Evolutionary conservation across 2,888 invertebrate genomes (phyloP), one percentile per base, ranked within the genome.

Genomic region (Alentia gelatinosa): DNA sequence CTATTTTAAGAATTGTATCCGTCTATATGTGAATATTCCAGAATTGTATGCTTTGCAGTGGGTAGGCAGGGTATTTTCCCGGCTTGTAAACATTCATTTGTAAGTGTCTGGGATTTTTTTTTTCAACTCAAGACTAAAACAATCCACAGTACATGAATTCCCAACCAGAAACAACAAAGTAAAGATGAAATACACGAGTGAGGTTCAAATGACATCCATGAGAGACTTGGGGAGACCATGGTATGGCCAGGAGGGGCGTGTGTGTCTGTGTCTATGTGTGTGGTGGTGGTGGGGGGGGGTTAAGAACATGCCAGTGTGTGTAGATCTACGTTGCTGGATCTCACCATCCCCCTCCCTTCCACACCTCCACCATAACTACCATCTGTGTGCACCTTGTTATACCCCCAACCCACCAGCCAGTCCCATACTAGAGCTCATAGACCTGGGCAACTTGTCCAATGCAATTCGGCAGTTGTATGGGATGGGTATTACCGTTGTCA

Each of bases 391-490:
- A n/a, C 26, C 26, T 26, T 86, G 86, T 30, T 86, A 47, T 30
- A 23, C 47, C 26, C 30, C 86, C n/a, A n/a, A n/a, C n/a, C n/a
- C n/a, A n/a, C n/a, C n/a, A n/a, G n/a, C n/a, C 56, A 56, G 56
- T 56, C 3, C n/a, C 30, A 26, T 42, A 30, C 30, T 1, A 12
- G 26, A 30, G 19, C 19, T 47, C 9, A 35, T 15, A 37, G 42
- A 33, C 33, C 50, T 5, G 47, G 26, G 86, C 86, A 47, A 50
- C 47, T 47, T 42, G 86, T 86, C 47, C 86, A 47, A 47, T 47
- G 86, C 3, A 47, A 86, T 86, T 30, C 47, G 86, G 86, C 47
- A 86, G 86, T 86, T 86, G 47, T 86, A 47, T 86, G 86, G 86
- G 86, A 86, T 47, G 42, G 86, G 30, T 50, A 47, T 86, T 19